These are phyloP conservation scores for Anastatus disparis DNA, from an alignment of 1,140 invertebrate genomes.

Conservation along the genomic window DNA sequence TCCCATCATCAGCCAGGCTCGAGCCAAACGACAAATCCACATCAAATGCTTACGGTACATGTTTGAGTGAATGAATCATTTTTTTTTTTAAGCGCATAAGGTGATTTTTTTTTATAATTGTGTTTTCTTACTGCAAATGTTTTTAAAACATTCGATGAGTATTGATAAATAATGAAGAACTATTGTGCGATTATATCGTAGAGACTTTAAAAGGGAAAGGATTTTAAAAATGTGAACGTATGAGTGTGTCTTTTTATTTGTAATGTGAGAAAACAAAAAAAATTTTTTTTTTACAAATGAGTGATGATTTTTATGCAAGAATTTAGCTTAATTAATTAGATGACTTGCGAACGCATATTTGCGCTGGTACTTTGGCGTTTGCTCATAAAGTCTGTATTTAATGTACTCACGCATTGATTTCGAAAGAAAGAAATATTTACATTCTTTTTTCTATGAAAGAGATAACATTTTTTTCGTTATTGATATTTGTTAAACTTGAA, in stretches of 20 bases:
- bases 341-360: background rate
- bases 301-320: background rate
- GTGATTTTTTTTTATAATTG: too few species aligned
- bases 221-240: too few species aligned
- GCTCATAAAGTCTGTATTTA: background rate
- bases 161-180: too few species aligned
- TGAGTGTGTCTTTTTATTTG: too few species aligned
- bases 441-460: background rate
- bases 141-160: too few species aligned
- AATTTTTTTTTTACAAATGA: background rate
- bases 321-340: constrained; percentile 31
- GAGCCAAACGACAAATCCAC: constrained; percentile 62
- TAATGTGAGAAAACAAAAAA: too few species aligned
- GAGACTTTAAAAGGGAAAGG: too few species aligned
- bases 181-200: too few species aligned
- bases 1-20: constrained; percentile 56
- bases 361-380: background rate
- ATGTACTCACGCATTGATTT: background rate
- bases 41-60: constrained; percentile 70
- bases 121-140: too few species aligned
- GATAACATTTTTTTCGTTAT: constrained; percentile 20
- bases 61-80: constrained; percentile 62
- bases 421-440: background rate
- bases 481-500: constrained; percentile 5
- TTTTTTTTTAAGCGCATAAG: background rate